phyloP scores from a whole-genome alignment of 2,797 vertebrate genomes.

The Sebastes matsubarae region DNA sequence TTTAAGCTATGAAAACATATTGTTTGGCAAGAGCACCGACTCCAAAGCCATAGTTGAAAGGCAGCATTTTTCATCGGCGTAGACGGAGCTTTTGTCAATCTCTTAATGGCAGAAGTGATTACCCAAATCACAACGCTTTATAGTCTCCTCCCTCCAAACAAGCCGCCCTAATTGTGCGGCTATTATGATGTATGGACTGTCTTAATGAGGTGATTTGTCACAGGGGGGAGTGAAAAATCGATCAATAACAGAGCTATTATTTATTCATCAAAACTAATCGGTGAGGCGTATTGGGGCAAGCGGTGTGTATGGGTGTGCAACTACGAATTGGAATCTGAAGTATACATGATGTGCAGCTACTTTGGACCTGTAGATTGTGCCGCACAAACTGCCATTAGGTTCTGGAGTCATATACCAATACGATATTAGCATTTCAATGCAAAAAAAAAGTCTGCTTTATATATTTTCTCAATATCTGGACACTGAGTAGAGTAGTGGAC shows the following conservation, averaged over 20 bases:
- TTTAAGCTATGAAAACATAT: constrained; percentile 19
- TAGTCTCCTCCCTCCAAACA: constrained; percentile 69
- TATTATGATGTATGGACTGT: constrained; percentile 72
- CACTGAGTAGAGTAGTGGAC: background rate
- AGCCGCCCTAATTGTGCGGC: constrained; percentile 64
- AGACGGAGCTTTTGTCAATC: constrained; percentile 54
- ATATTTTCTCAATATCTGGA: background rate
- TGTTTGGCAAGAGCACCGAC: background rate
- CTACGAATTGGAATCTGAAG: constrained; percentile 18
- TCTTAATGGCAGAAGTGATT: constrained; percentile 70
- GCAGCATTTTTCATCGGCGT: constrained; percentile 7
- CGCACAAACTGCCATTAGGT: background rate
- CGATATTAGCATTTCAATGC: background rate
- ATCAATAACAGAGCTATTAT: constrained; percentile 77
- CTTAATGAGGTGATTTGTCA: constrained; percentile 77
- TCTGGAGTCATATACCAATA: background rate
- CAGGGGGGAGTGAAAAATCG: constrained; percentile 54
- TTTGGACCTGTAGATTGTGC: background rate
- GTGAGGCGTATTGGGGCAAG: constrained; percentile 41
- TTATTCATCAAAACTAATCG: constrained; percentile 73
- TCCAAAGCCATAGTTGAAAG: background rate
- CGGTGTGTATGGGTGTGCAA: constrained; percentile 26
- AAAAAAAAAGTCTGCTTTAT: background rate
- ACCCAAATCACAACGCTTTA: constrained; percentile 69
- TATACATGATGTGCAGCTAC: background rate